phyloP scores from a whole-genome alignment of 2,797 vertebrate species.

The Paedocypris micromegethes region DNA sequence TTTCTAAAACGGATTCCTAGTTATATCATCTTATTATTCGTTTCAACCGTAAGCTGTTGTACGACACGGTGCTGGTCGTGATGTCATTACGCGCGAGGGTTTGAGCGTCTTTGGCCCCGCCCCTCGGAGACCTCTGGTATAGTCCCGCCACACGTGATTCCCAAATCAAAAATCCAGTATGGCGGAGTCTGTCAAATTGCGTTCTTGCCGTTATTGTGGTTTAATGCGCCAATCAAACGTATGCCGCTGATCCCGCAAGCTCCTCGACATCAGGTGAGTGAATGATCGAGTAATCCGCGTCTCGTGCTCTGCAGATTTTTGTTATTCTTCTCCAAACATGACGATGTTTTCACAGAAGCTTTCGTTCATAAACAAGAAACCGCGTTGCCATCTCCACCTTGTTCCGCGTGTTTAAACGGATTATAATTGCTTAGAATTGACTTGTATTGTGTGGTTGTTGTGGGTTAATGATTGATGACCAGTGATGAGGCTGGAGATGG shows the following conservation, averaged over 20 bases:
- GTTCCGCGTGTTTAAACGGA: not conserved
- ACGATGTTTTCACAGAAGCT: not conserved
- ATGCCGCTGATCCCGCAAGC: not conserved
- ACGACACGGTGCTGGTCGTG: not conserved
- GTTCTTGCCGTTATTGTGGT: conserved; percentile 45
- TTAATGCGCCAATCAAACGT: not conserved
- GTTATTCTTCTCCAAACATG: not conserved
- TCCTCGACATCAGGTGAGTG: conserved; percentile 13
- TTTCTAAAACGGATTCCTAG: too few species aligned
- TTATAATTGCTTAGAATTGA: not conserved
- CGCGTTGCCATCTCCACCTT: not conserved
- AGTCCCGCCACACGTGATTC: conserved; percentile 71
- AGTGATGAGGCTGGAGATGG: conserved; percentile 20
- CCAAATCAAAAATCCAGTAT: conserved; percentile 74
- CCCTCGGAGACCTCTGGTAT: conserved; percentile 57
- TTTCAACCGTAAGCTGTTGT: too few species aligned
- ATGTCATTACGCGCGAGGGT: not conserved
- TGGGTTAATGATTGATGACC: conserved; percentile 30
- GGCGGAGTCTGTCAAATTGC: conserved; percentile 77
- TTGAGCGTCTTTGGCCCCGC: conserved; percentile 20
- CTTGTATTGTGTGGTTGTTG: conserved; percentile 22
- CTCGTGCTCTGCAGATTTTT: not conserved
- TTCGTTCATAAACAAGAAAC: not conserved
- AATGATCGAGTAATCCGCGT: not conserved
- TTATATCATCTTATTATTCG: too few species aligned